A percentile compares a stretch with the other conserved stretches of the same genome.
These are phyloP conservation scores for Chelmon rostratus DNA, from an alignment of 2,797 vertebrate genomes.

Conservation along the genomic window DNA sequence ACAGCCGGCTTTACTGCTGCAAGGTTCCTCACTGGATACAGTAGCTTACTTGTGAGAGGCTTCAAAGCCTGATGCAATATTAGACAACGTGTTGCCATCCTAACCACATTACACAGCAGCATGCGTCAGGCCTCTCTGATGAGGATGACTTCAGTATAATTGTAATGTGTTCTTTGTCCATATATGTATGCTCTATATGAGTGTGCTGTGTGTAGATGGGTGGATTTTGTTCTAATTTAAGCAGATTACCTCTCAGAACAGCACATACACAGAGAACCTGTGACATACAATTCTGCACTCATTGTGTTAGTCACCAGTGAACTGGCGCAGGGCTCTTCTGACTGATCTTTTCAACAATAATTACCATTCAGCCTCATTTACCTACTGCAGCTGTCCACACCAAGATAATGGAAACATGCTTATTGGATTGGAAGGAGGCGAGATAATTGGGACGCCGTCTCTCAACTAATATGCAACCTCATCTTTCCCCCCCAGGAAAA, in stretches of 20 bases:
- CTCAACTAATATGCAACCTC: conserved; percentile 50
- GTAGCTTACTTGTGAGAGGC: conserved; percentile 38
- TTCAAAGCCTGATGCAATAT: conserved; percentile 71
- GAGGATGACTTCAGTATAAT: conserved; percentile 20
- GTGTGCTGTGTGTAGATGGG: neutral
- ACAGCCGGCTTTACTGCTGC: conserved; percentile 29
- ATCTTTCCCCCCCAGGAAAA: conserved; percentile 85
- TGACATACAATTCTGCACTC: conserved; percentile 49
- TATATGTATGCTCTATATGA: neutral
- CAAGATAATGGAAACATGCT: conserved; percentile 60
- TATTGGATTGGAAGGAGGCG: conserved; percentile 49
- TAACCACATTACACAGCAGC: conserved; percentile 31
- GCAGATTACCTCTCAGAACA: conserved; percentile 1
- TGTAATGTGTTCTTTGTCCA: conserved; percentile 6
- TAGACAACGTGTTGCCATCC: conserved; percentile 48
- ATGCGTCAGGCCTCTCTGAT: conserved; percentile 49
- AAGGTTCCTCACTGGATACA: conserved; percentile 47
- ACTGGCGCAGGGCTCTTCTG: conserved; percentile 29
- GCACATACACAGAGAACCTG: conserved; percentile 10
- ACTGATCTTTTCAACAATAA: conserved; percentile 67
- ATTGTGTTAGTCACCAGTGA: conserved; percentile 58
- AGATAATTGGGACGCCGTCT: conserved; percentile 60
- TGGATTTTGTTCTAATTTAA: conserved; percentile 32
- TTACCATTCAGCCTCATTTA: conserved; percentile 68
- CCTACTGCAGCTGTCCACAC: conserved; percentile 59